Evolutionary conservation across 2,888 invertebrate species (phyloP), one percentile per base, ranked within the genome.

Genomic region (Mythimna vitellina): DNA sequence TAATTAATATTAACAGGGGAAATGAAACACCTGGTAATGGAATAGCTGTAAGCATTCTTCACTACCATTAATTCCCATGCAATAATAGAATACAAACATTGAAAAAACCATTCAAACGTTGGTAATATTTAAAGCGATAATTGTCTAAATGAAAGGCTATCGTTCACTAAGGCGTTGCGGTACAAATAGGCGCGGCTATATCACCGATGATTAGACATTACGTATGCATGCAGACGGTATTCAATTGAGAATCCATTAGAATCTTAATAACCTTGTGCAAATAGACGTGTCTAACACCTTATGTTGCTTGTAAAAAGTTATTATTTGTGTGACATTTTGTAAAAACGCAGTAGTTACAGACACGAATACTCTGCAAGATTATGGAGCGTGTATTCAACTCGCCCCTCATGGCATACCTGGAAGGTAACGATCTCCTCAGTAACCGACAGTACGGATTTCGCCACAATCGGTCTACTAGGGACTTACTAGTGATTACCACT

Each of bases 241-340:
- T 62, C 73, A 63, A 77, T 65, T 62, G 65, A 81, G 77, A 83
- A 83, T 83, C 58, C 35, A 82, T 83, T 81, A 78, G 60, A 83
- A 78, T 72, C 72, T 74, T 73, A 76, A 82, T 69, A 79, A 73
- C 72, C 65, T 67, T 71, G 65, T 54, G 56, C 73, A 74, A 73
- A 76, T 79, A 84, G 68, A 79, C 76, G 51, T 74, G 74, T 78
- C 81, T 76, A 69, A 70, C 67, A 76, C 54, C 74, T 78, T 83
- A 75, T 73, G 68, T 53, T 58, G 51, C 61, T 73, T 76, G 68
- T 82, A 76, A 80, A 70, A 80, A 49, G 46, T 78, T 73, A 67
- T 57, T 81, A 76, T 71, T 70, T 69, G n/a, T 62, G 42, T 67
- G 57, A 51, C 38, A 70, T 64, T 65, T 65, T 32, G n/a, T 53